Percentiles rank a stretch among this genome's conserved stretches.
Evolutionary conservation across 2,888 invertebrate genomes (phyloP).

Genomic region (Lithosia quadra): DNA sequence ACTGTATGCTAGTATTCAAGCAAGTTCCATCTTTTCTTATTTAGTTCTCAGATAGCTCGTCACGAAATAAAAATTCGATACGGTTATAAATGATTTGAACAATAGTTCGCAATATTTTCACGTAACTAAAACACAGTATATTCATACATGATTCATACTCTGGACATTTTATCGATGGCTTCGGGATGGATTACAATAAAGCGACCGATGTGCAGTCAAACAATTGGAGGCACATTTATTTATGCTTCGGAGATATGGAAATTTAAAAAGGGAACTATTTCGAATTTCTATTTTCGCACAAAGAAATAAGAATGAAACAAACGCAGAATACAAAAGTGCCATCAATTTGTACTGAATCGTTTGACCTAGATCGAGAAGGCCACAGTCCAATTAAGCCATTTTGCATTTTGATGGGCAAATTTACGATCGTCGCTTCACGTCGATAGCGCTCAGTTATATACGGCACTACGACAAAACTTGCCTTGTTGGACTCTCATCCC

Average conservation of each 20-base stretch:
- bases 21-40: not conserved
- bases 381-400: constrained; percentile 86
- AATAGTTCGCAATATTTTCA: not conserved
- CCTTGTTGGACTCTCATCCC: constrained; percentile 46
- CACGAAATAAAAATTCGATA: too few species aligned
- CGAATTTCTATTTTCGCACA: constrained; percentile 37
- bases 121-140: not conserved
- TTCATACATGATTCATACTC: not conserved
- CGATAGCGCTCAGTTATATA: constrained; percentile 77
- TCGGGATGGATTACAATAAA: not conserved
- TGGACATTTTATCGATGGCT: not conserved
- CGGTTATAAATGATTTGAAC: not conserved
- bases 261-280: constrained; percentile 29
- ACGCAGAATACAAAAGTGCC: constrained; percentile 73
- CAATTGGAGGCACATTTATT: constrained; percentile 34
- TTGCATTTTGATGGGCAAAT: constrained; percentile 86
- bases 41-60: not conserved
- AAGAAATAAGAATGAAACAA: constrained; percentile 68
- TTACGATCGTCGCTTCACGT: constrained; percentile 79
- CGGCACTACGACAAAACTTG: constrained; percentile 65
- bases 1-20: not conserved
- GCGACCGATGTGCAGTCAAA: not conserved
- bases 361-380: constrained; percentile 83
- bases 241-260: constrained; percentile 16
- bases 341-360: constrained; percentile 82